phyloP scores from a whole-genome alignment of 1,140 invertebrate species.

The Drosophila pandora region DNA sequence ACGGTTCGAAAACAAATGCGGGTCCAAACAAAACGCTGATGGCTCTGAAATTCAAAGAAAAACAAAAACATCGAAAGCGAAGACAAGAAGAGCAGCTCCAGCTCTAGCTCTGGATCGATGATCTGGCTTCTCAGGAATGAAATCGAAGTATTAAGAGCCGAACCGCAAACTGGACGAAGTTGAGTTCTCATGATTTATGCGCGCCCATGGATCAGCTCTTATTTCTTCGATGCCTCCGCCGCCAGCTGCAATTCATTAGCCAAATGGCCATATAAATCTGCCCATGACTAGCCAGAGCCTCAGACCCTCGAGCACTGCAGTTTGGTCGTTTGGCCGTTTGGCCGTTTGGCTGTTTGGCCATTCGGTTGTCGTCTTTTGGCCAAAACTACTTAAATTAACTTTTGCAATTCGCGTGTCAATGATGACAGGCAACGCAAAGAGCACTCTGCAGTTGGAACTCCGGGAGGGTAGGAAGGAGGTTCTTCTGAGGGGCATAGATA shows the following conservation, averaged over 20 bases:
- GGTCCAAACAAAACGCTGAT: conserved; percentile 33
- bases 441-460: neutral
- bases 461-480: neutral
- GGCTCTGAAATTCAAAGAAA: conserved; percentile 33
- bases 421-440: conserved; percentile 63
- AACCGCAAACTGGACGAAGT: conserved; percentile 12
- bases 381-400: conserved; percentile 70
- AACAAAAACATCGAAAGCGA: conserved; percentile 14
- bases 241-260: conserved; percentile 59
- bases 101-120: conserved; percentile 14
- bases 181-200: conserved; percentile 50
- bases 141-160: conserved; percentile 33
- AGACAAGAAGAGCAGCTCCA: neutral
- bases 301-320: conserved; percentile 19
- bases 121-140: conserved; percentile 42
- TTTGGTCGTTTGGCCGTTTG: conserved; percentile 7
- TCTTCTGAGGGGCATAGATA: conserved; percentile 35
- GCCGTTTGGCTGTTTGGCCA: conserved; percentile 16
- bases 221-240: conserved; percentile 32
- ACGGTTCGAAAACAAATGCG: conserved; percentile 34
- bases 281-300: conserved; percentile 46
- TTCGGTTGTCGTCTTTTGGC: conserved; percentile 42
- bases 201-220: conserved; percentile 47
- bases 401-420: conserved; percentile 71
- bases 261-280: conserved; percentile 64